Base-by-base conservation (phyloP, 2,113 vertebrate genomes). In the Spizaetus ornatus region DNA sequence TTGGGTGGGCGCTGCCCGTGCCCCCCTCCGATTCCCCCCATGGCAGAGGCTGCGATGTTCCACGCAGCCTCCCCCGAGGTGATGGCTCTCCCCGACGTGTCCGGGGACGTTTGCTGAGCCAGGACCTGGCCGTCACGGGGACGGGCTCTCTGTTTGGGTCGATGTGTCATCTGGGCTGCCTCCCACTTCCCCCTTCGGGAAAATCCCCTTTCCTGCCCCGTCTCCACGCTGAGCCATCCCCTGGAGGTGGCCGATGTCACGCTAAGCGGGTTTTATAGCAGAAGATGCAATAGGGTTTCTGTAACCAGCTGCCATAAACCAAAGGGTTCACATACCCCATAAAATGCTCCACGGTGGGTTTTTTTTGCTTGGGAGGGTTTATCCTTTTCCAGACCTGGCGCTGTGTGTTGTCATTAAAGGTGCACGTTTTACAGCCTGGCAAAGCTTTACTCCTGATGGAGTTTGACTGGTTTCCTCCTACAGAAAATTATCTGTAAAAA, bases 81-180 rank as follows among this genome's bases (percentile, higher is more conserved):
- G 14, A 12, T 14, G 5, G 25, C 25, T 21, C 42, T 36, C 40
- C 72, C 34, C 4, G 14, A 4, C 3, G 5, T 47, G 42, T 7
- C 23, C 12, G 50, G 55, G 55, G 42, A 3, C 42, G 3, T 11
- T 16, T 21, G 32, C 32, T 13, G 55, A 61, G 73, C 43, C 73
- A 48, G 73, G 20, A 11, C 11, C 19, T 5, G 6, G 12, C 72
- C 3, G 10, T 20, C 34, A 17, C 5, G 1, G 53, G 10, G 34
- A 38, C 1, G 1, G 26, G 26, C 27, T 6, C 2, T 34, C 15
- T 1, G 1, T 18, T 45, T 22, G 17, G 25, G 48, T 7, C 5
- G 6, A 27, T 31, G 38, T 58, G 63, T 45, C 63, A 36, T 11
- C 16, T 0, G 7, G 79, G 79, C 34, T 32, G 16, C 16, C 10